Base-by-base conservation (phyloP, 2,797 vertebrate species). In the Luscinia luscinia region DNA sequence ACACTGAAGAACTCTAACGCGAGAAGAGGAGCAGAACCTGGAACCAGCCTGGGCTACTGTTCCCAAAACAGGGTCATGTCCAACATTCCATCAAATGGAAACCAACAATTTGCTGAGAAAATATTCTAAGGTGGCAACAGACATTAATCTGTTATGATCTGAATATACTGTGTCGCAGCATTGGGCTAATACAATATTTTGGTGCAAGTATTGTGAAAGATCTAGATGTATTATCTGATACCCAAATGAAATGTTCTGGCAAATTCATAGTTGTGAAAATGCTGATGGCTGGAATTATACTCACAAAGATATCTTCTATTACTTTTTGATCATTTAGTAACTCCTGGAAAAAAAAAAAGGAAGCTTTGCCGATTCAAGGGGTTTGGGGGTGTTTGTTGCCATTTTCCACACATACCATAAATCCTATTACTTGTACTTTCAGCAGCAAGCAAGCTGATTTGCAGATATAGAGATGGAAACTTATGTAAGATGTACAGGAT, bases 1-100 rank as follows among this genome's bases (percentile, higher is more conserved):
- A 57, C 12, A 28, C 19, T 52, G 0, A 43, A 69, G 51, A 69
- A 8, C 18, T 73, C 5, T 48, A 11, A 38, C 0, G 0, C n/a
- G 40, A 83, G 19, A 28, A 73, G 8, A 13, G 20, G 12, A 51
- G 32, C 43, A 76, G 38, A 59, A 70, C 18, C 15, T 79, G 34
- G 40, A 41, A 59, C 24, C 26, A 24, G 2, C 24, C 38, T 81
- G 34, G 28, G 10, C 46, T 68, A 5, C 22, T 2, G 4, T 83
- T 84, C 15, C 32, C 10, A 8, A 34, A 87, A 38, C 4, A 17
- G 3, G 45, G 20, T 27, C 8, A 17, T 89, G 5, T 32, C 41
- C 18, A 38, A 16, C 15, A 41, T 51, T 14, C 19, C 46, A 69
- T 63, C 11, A 76, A 61, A 63, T 59, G 16, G 30, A 90, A 51